Base-by-base conservation (phyloP, 2,797 vertebrate genomes). In the Cyprinella venusta region DNA sequence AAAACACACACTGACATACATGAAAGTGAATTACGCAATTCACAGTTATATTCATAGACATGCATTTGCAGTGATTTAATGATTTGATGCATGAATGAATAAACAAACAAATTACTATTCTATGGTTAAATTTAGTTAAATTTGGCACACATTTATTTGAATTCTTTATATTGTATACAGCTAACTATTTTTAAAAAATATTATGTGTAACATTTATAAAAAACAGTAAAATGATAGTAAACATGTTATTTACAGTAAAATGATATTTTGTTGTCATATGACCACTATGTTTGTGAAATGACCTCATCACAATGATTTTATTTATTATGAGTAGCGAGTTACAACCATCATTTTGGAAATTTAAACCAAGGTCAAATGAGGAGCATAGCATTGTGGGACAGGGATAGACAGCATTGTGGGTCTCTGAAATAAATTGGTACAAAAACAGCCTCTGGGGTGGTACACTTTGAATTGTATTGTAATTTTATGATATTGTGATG, bases 1-100 rank as follows among this genome's bases (percentile, higher is more conserved):
- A 81, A 81, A 26, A 64, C 38, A 50, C 9, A 38, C 18, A 16
- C 21, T 19, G 24, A 33, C n/a, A 77, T n/a, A 50, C 40, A 78
- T 40, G 21, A 65, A 54, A 40, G n/a, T 30, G 19, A 26, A 36
- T 6, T 36, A 9, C 70, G 21, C 18, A 50, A 7, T 52, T 12
- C 33, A 69, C 2, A 8, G 26, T 69, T 40, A 68, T 19, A 79
- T 69, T 56, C 5, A 52, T 6, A 24, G 13, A 24, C n/a, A 13
- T 77, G 48, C 2, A 48, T 48, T 21, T 45, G 7, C 16, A 30
- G 24, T 63, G 13, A 61, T 63, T 24, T 61, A 40, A 48, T 26
- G 52, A n/a, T 56, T 56, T n/a, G 12, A 15, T 61, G 12, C 10
- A 26, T 36, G 40, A 21, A 38, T 65, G 2, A 2, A 36, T 21